These are phyloP conservation scores for Brachylomia viminalis DNA, from an alignment of 2,888 invertebrate genomes.

Conservation along the genomic window DNA sequence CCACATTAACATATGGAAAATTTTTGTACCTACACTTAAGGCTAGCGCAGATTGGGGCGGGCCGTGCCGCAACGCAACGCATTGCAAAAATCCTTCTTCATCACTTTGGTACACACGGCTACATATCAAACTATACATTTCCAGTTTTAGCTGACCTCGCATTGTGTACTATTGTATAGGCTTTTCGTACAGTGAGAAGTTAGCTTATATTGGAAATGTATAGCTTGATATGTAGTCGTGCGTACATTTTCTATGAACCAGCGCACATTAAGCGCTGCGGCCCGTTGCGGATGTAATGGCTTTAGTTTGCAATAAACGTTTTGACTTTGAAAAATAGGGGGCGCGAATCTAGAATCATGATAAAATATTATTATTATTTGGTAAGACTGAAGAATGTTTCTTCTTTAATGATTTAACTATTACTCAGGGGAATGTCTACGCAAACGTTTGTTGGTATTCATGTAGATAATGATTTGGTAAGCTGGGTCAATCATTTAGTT, in stretches of 20 bases:
- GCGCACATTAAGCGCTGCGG: too few species aligned
- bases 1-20: neutral
- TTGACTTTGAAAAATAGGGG: neutral
- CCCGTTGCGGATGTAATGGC: neutral
- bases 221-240: too few species aligned
- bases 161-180: too few species aligned
- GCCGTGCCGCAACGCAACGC: neutral
- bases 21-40: neutral
- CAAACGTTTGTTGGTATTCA: neutral
- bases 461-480: neutral
- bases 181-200: too few species aligned
- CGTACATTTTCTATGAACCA: too few species aligned
- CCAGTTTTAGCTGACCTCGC: too few species aligned
- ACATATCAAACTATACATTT: too few species aligned
- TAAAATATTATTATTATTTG: neutral
- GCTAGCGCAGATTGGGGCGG: neutral
- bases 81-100: neutral
- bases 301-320: neutral
- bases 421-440: neutral
- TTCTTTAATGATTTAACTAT: neutral
- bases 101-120: neutral
- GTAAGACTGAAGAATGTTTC: neutral
- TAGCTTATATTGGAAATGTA: too few species aligned
- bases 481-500: neutral
- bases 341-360: neutral